Evolutionary conservation across 2,113 vertebrate genomes (phyloP).

Genomic region (Mustela lutreola): DNA sequence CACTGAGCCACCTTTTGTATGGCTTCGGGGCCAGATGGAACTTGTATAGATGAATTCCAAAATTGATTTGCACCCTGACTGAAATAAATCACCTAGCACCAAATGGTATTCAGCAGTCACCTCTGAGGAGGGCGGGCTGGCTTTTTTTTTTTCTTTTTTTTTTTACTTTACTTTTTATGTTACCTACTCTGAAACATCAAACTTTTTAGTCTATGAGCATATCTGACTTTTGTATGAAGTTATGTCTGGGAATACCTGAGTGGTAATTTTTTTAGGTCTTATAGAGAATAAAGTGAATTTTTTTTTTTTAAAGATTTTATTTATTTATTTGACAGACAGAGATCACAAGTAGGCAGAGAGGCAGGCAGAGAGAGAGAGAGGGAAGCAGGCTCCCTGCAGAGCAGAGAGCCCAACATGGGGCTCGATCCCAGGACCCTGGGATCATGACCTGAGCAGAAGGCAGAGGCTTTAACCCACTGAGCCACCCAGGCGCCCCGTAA

Average conservation of each 20-base stretch:
- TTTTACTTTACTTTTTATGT: background rate
- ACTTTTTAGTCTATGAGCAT: background rate
- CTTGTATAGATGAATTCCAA: constrained; percentile 49
- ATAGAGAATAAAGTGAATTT: background rate
- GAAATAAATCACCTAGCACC: constrained; percentile 43
- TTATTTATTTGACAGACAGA: too few relatives aligned
- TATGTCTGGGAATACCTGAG: background rate
- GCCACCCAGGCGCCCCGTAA: background rate
- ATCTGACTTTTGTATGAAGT: background rate
- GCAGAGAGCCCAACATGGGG: too few relatives aligned
- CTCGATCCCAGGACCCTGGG: too few relatives aligned
- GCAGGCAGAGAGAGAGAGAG: too few relatives aligned
- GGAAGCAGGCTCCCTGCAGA: too few relatives aligned
- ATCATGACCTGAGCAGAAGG: too few relatives aligned
- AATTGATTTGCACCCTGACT: background rate
- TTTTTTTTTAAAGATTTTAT: background rate
- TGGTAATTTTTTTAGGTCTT: background rate
- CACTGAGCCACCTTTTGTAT: background rate
- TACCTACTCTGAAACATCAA: background rate
- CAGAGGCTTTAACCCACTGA: too few relatives aligned
- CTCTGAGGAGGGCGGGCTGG: background rate
- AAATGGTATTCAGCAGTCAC: background rate
- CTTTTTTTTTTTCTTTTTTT: background rate
- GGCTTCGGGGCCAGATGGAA: constrained; percentile 50
- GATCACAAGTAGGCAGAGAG: too few relatives aligned